These are phyloP conservation scores for Drosophila mojavensis DNA, from an alignment of 1,140 invertebrate species.

Conservation along the genomic window DNA sequence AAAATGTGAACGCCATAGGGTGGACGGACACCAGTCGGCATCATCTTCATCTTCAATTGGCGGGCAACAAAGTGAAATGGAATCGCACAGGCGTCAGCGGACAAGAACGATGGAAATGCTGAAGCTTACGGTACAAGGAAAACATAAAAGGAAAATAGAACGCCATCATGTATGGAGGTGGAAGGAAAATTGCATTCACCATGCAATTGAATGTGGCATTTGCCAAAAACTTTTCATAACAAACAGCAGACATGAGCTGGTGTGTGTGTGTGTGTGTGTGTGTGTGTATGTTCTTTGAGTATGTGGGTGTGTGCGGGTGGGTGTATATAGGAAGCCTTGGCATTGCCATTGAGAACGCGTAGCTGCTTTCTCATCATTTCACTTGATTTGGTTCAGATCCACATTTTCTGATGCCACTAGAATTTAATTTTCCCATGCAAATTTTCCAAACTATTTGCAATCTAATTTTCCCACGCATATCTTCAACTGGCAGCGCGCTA, in stretches of 20 bases:
- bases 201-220: constrained; percentile 4
- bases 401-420: not conserved
- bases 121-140: not conserved
- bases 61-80: constrained; percentile 16
- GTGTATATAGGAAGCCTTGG: constrained; percentile 17
- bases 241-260: not conserved
- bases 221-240: constrained; percentile 18
- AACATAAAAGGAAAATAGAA: constrained; percentile 9
- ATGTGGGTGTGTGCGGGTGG: not conserved
- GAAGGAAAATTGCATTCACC: constrained; percentile 1
- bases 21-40: not conserved
- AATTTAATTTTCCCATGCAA: constrained; percentile 16
- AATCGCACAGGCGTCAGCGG: not conserved
- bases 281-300: not conserved
- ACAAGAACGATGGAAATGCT: not conserved
- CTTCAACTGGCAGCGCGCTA: constrained; percentile 1
- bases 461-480: constrained; percentile 25
- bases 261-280: not conserved
- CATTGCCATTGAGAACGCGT: constrained; percentile 33
- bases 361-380: constrained; percentile 11
- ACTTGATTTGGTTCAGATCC: constrained; percentile 14
- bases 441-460: constrained; percentile 34
- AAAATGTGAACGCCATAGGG: not conserved
- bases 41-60: constrained; percentile 5
- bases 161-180: not conserved